Evolutionary conservation across 2,888 invertebrate genomes (phyloP), one percentile per base, ranked within the genome.

Genomic region (Epiblema foenella): DNA sequence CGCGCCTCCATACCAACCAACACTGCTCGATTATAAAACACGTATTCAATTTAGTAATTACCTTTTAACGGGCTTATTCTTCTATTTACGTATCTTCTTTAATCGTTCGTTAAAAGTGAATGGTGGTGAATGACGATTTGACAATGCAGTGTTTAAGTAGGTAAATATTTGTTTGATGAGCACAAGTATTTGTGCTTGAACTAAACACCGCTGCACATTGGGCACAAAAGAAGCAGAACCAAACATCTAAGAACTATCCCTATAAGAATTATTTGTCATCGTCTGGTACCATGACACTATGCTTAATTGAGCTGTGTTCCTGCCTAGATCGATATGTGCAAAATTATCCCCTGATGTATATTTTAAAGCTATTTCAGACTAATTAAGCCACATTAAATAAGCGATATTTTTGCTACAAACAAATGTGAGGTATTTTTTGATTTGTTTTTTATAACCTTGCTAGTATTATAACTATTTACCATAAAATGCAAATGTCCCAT

Each of bases 1-100:
- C 77, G 71, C 76, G 56, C 65, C 33, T 42, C 65, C 39, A 46
- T 60, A 24, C 24, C 24, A 63, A 49, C 33, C 33, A 51, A 20
- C 46, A 11, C 60, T n/a, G n/a, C n/a, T 24, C 24, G 46, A 46
- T 46, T 46, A 60, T 60, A 59, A 42, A 46, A 29, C 46, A 46
- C 60, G 46, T 60, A 60, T 60, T 46, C 46, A 29, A 60, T 46
- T 60, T 60, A n/a, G 46, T 60, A 46, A 60, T 46, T n/a, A 65
- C 42, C 17, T 51, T 63, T 58, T 39, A 63, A 57, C 63, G 15
- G 24, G 29, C 20, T 68, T 17, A 29, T 24, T 68, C 18, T 68
- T 46, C 8, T n/a, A n/a, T 5, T n/a, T 7, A 46, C n/a, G 12
- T 8, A n/a, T n/a, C 46, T n/a, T 46, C 12, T 46, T 46, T n/a